Evolutionary conservation across 2,888 invertebrate species (phyloP).

Genomic region (Colostygia pectinataria): DNA sequence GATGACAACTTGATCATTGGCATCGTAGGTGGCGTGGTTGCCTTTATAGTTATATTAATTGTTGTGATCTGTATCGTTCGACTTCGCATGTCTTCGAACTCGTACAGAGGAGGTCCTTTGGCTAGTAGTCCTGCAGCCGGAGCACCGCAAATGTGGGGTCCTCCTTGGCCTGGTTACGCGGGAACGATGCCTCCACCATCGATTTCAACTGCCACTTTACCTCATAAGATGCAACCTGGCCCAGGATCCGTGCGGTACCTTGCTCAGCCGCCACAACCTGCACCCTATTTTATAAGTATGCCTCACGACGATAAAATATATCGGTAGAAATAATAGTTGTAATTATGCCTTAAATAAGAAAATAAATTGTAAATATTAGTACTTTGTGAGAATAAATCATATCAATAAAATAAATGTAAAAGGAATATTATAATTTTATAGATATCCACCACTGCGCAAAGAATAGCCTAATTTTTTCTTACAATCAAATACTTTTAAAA

Average conservation of each 20-base stretch:
- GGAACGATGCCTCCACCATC: conserved; percentile 84
- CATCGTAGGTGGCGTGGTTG: conserved; percentile 96
- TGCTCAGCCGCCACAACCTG: conserved; percentile 85
- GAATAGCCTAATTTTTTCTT: too few species aligned
- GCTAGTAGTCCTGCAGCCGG: conserved; percentile 85
- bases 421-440: conserved; percentile 51
- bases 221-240: conserved; percentile 84
- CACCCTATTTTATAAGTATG: conserved; percentile 85
- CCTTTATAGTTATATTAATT: conserved; percentile 93
- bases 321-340: conserved; percentile 66
- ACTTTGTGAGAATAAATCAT: conserved; percentile 43
- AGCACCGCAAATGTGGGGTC: conserved; percentile 84
- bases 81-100: conserved; percentile 86
- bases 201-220: conserved; percentile 85
- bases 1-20: conserved; percentile 97
- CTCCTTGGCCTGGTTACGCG: conserved; percentile 82
- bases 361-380: conserved; percentile 55
- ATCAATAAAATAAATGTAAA: conserved; percentile 28
- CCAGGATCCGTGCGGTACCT: conserved; percentile 78
- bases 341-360: conserved; percentile 23
- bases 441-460: conserved; percentile 37
- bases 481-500: too few species aligned
- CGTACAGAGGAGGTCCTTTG: conserved; percentile 87
- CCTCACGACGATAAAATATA: conserved; percentile 86
- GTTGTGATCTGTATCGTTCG: conserved; percentile 95